A percentile compares a stretch with the other conserved stretches of the same genome.
phyloP scores from a whole-genome alignment of 2,797 vertebrate genomes.

The Nannoperca obscura region DNA sequence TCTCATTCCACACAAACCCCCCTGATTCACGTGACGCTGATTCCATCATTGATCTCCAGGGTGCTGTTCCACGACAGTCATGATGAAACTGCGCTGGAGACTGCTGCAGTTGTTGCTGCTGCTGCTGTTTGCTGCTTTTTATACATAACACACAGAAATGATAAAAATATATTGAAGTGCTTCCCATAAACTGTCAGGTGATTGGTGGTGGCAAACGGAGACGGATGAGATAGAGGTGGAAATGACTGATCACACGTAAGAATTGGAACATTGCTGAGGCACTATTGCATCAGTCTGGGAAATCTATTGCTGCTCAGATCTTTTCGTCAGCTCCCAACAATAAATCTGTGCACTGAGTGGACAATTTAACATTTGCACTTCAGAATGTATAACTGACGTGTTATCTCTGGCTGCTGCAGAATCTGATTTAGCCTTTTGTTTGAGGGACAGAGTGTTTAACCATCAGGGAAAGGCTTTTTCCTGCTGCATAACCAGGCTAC shows the following conservation, averaged over 20 bases:
- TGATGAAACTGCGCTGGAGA: constrained; percentile 13
- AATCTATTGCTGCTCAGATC: constrained; percentile 10
- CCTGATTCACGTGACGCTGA: constrained; percentile 26
- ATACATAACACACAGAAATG: constrained; percentile 8
- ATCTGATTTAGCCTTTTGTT: constrained; percentile 15
- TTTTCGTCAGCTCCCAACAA: background rate
- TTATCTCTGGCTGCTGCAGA: constrained; percentile 25
- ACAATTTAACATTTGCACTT: constrained; percentile 18
- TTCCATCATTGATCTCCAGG: constrained; percentile 63
- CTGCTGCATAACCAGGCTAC: constrained; percentile 17
- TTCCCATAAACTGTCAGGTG: constrained; percentile 20
- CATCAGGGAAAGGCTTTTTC: constrained; percentile 6
- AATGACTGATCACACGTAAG: constrained; percentile 31
- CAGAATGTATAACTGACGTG: constrained; percentile 15
- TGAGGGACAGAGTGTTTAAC: constrained; percentile 16
- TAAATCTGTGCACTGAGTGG: constrained; percentile 18
- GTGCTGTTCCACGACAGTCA: constrained; percentile 40
- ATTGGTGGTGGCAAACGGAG: constrained; percentile 8
- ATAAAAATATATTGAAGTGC: constrained; percentile 22
- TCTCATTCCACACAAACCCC: constrained; percentile 56
- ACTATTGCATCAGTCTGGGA: constrained; percentile 17
- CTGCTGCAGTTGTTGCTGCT: background rate
- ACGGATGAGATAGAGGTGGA: constrained; percentile 21
- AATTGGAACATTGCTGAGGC: constrained; percentile 19
- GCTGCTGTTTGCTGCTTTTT: background rate